phyloP scores from a whole-genome alignment of 2,888 invertebrate species.

The Slavum lentiscoides region DNA sequence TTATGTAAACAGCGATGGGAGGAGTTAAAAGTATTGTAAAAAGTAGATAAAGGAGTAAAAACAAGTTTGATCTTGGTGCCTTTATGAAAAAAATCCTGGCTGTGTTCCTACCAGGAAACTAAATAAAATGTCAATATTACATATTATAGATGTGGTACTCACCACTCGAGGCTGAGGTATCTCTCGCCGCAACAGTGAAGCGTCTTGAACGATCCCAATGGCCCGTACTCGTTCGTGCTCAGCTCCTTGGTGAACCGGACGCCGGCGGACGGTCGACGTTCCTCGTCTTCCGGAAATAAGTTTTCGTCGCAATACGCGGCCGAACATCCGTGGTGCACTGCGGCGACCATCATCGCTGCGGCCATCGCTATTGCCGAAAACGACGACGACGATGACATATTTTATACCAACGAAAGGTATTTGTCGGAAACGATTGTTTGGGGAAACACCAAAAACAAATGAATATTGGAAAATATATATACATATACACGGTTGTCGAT shows the following conservation, averaged over 20 bases:
- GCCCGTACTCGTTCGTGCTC: constrained; percentile 70
- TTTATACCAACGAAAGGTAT: neutral
- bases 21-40: too few species aligned
- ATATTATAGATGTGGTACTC: constrained; percentile 58
- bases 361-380: neutral
- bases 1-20: too few species aligned
- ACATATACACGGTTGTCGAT: too few species aligned
- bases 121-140: too few species aligned
- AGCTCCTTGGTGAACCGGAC: constrained; percentile 77
- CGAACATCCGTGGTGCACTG: neutral
- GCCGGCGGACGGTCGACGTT: constrained; percentile 59
- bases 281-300: constrained; percentile 17
- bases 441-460: too few species aligned
- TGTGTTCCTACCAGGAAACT: too few species aligned
- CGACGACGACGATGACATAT: neutral
- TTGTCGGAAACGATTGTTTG: too few species aligned
- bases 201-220: constrained; percentile 72
- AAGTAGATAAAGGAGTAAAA: too few species aligned
- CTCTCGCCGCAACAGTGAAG: constrained; percentile 78
- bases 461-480: too few species aligned
- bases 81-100: too few species aligned
- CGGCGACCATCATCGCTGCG: neutral
- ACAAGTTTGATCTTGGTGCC: too few species aligned
- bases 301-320: constrained; percentile 39
- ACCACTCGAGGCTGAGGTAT: constrained; percentile 80